These are phyloP conservation scores for Thymallus thymallus DNA, from an alignment of 2,113 vertebrate species.

Conservation along the genomic window DNA sequence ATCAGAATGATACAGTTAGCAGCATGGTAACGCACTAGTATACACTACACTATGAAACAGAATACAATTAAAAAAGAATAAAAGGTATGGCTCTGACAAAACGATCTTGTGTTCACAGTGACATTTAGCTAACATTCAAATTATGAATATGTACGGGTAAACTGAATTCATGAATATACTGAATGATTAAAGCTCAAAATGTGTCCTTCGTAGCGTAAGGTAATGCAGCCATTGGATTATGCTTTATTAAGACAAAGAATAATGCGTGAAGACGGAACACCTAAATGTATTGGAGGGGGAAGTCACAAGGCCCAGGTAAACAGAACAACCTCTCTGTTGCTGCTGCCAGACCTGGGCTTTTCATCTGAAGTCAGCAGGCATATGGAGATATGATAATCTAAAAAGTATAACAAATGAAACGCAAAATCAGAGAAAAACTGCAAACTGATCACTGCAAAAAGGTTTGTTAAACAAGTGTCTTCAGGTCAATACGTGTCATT, in stretches of 20 bases:
- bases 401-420: neutral
- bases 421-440: neutral
- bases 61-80: neutral
- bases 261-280: conserved; percentile 10
- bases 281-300: conserved; percentile 7
- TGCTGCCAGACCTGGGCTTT: conserved; percentile 11
- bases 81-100: neutral
- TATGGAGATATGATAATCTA: neutral
- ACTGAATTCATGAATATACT: conserved; percentile 22
- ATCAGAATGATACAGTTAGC: no score
- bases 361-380: neutral
- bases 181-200: conserved; percentile 19
- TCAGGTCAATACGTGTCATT: neutral
- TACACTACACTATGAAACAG: no score
- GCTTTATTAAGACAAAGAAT: conserved; percentile 24
- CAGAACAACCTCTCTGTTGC: neutral
- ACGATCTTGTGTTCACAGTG: neutral
- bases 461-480: neutral
- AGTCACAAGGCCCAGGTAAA: neutral
- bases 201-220: conserved; percentile 13
- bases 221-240: conserved; percentile 25
- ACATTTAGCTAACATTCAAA: conserved; percentile 28
- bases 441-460: neutral
- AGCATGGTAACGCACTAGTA: no score
- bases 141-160: conserved; percentile 32